phyloP scores from a whole-genome alignment of 37 sponge, comb jelly and placozoan genomes.

The Beroe forskalii region DNA sequence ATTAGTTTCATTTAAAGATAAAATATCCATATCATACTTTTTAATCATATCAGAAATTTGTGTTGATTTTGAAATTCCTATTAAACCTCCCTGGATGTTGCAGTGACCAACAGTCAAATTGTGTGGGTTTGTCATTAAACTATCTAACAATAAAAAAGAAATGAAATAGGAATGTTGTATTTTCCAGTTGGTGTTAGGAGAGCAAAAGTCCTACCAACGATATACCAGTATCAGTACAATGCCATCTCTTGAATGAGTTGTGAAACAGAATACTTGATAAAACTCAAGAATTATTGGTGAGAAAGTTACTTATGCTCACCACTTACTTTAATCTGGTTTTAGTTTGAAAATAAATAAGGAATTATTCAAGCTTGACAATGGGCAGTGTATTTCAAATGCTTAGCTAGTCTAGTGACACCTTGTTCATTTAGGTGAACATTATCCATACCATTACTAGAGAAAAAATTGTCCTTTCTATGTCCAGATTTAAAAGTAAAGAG shows the following conservation, averaged over 20 bases:
- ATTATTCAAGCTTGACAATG: too few relatives aligned
- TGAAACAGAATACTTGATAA: too few relatives aligned
- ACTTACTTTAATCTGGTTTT: not conserved
- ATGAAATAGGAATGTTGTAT: not conserved
- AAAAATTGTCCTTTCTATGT: not conserved
- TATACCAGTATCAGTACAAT: too few relatives aligned
- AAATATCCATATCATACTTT: not conserved
- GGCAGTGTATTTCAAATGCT: not conserved
- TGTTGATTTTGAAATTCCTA: not conserved
- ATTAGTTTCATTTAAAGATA: not conserved
- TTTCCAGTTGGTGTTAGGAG: too few relatives aligned
- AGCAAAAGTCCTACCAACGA: too few relatives aligned
- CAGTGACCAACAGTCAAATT: not conserved
- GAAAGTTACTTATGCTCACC: not conserved
- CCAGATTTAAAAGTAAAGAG: not conserved
- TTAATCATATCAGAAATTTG: not conserved
- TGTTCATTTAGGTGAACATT: not conserved
- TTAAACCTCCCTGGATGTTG: constrained; percentile 1
- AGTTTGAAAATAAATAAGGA: not conserved
- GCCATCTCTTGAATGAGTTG: too few relatives aligned
- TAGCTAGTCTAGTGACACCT: not conserved
- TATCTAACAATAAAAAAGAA: not conserved
- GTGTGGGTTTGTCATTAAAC: not conserved
- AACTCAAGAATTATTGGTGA: not conserved
- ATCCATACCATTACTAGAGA: not conserved